phyloP scores from a whole-genome alignment of 1,140 invertebrate genomes.

The Lethrus apterus region DNA sequence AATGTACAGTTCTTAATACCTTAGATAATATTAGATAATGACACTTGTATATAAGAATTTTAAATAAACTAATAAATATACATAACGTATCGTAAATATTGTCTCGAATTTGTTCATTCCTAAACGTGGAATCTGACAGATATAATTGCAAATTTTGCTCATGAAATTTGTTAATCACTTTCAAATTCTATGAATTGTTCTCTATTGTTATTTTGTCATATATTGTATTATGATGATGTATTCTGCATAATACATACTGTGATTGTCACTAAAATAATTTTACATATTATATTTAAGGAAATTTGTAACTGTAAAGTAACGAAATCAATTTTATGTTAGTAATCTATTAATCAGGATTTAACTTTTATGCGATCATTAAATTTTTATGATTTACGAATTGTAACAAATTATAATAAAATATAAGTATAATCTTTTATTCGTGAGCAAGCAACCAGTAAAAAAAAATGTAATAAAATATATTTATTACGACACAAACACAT shows the following conservation, averaged over 20 bases:
- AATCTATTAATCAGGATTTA: conserved; percentile 2
- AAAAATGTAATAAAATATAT: no score
- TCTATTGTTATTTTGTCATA: conserved; percentile 13
- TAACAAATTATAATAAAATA: neutral
- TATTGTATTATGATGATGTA: conserved; percentile 10
- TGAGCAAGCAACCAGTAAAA: no score
- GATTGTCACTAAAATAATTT: conserved; percentile 4
- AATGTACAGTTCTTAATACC: no score
- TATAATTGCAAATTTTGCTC: conserved; percentile 14
- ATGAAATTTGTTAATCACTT: conserved; percentile 10
- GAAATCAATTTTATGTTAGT: conserved; percentile 7
- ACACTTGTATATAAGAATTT: no score
- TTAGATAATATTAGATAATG: no score
- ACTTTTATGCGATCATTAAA: neutral
- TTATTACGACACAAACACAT: no score
- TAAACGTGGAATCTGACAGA: no score
- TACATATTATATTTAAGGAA: no score
- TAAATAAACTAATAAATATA: no score
- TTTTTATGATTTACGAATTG: conserved; percentile 5
- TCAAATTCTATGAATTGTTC: conserved; percentile 14
- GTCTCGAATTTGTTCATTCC: no score
- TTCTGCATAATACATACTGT: conserved; percentile 11
- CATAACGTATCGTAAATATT: no score
- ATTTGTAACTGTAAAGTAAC: no score
- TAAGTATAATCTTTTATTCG: neutral